Evolutionary conservation across 2,113 vertebrate species (phyloP).

Genomic region (Rousettus leschenaultii): DNA sequence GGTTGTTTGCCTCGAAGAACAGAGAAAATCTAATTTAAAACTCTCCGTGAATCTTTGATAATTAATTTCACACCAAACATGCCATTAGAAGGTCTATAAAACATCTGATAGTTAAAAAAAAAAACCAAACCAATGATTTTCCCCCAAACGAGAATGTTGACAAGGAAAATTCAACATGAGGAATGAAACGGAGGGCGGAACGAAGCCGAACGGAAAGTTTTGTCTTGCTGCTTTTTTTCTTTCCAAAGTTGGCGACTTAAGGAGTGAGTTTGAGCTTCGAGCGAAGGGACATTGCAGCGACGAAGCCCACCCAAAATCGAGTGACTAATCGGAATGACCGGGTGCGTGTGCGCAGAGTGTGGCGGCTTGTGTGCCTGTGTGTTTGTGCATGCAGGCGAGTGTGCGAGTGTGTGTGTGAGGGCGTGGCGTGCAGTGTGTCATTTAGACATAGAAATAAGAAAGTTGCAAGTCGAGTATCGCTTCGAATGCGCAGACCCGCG

Average conservation of each 20-base stretch:
- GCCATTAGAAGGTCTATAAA: slow-evolving; percentile 61
- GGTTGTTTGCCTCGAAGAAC: slow-evolving; percentile 67
- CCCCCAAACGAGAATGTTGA: slow-evolving; percentile 53
- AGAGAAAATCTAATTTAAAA: slow-evolving; percentile 68
- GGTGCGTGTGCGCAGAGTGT: fast-evolving
- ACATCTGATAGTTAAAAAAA: slow-evolving; percentile 58
- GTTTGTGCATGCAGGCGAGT: not conserved
- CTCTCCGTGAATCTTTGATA: slow-evolving; percentile 64
- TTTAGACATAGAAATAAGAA: not conserved
- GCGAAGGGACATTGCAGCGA: fast-evolving
- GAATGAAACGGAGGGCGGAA: not conserved
- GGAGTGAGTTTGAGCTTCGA: not conserved
- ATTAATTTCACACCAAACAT: slow-evolving; percentile 68
- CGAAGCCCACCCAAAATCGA: not conserved
- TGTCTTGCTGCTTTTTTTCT: not conserved
- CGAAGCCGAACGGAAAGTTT: not conserved
- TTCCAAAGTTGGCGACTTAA: not conserved
- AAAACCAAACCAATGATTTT: slow-evolving; percentile 65
- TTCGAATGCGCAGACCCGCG: fast-evolving
- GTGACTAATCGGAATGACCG: not conserved
- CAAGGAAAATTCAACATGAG: slow-evolving; percentile 22
- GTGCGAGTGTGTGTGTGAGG: not conserved
- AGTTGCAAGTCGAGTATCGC: fast-evolving
- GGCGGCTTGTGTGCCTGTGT: not conserved
- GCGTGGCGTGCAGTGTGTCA: not conserved